Conservation (phyloP, 2,113 vertebrate genomes). For the Psophia crepitans region DNA sequence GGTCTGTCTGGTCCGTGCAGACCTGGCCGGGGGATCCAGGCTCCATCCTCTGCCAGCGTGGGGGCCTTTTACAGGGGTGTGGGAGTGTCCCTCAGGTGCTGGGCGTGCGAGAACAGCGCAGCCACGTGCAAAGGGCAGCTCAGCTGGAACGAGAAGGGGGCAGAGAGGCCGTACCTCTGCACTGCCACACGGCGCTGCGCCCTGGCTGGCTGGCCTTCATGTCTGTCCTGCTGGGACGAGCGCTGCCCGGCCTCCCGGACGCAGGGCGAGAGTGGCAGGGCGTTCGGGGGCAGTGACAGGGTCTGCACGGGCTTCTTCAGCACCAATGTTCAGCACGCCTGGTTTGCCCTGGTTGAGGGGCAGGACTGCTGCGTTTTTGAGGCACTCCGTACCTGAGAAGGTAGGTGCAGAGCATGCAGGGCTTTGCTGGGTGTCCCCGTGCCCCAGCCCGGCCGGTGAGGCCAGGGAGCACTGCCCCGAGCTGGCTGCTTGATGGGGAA, state of each 20-base stretch:
- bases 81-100: fast-evolving
- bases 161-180: neutral
- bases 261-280: neutral
- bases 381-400: neutral
- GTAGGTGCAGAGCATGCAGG: no score
- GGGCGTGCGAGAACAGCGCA: fast-evolving
- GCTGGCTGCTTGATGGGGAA: neutral
- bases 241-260: neutral
- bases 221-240: neutral
- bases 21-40: neutral
- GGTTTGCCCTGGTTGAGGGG: neutral
- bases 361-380: neutral
- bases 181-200: neutral
- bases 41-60: neutral
- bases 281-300: neutral
- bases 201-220: neutral
- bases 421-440: neutral
- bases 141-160: neutral
- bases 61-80: fast-evolving
- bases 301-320: neutral
- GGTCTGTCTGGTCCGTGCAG: fast-evolving
- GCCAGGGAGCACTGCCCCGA: neutral
- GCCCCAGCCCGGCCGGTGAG: neutral
- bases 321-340: neutral
- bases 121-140: neutral